Evolutionary conservation across 2,113 vertebrate genomes (phyloP).

Genomic region (Protobothrops flavoviridis): DNA sequence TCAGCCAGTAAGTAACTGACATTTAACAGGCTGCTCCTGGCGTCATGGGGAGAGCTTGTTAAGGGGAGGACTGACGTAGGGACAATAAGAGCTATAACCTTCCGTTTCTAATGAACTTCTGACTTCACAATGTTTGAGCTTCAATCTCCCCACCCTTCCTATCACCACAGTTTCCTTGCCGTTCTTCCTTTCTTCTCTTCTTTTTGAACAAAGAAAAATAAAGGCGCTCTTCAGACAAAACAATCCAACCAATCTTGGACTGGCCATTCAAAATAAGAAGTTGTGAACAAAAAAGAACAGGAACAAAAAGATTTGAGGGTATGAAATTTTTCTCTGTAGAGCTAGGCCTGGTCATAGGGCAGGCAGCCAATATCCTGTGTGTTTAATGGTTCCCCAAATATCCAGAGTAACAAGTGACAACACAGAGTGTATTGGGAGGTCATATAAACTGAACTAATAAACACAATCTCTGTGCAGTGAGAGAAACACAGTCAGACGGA

Average conservation of each 20-base stretch:
- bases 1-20: conserved; percentile 24
- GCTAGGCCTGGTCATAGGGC: background rate
- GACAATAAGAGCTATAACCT: conserved; percentile 28
- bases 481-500: background rate
- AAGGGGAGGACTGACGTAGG: conserved; percentile 28
- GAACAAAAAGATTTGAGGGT: background rate
- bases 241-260: background rate
- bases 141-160: background rate
- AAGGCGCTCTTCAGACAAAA: background rate
- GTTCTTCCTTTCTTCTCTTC: background rate
- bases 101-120: conserved; percentile 25
- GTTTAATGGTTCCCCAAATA: background rate
- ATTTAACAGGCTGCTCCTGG: conserved; percentile 34
- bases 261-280: background rate
- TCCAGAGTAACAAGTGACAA: background rate
- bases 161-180: background rate
- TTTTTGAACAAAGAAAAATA: background rate
- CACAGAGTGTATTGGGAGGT: background rate
- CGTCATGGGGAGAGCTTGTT: conserved; percentile 18
- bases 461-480: background rate
- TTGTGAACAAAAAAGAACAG: background rate
- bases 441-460: background rate
- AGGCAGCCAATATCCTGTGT: background rate
- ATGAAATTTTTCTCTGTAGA: background rate
- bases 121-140: background rate